Evolutionary conservation across 2,113 vertebrate species (phyloP).

Genomic region (Zapornia atra): DNA sequence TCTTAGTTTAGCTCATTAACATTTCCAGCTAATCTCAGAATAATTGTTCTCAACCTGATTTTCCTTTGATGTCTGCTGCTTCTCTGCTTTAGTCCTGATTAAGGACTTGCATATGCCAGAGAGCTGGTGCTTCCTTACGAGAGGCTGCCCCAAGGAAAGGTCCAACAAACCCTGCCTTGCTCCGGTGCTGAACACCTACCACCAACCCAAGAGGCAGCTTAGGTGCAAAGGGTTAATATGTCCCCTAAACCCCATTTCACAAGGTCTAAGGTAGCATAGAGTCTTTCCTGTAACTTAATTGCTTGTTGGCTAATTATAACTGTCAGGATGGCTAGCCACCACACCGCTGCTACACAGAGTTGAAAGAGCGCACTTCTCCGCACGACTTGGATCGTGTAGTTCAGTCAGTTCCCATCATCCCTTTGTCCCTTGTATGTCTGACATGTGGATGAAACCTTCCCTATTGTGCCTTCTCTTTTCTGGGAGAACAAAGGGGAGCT

Average conservation of each 20-base stretch:
- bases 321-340: neutral
- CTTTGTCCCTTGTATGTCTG: constrained; percentile 74
- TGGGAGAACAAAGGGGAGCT: constrained; percentile 70
- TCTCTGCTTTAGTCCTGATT: neutral
- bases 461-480: constrained; percentile 67
- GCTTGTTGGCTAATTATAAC: neutral
- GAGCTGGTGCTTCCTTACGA: neutral
- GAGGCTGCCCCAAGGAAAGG: neutral
- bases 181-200: rapidly evolving
- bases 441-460: constrained; percentile 72
- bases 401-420: constrained; percentile 50
- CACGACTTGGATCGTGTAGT: neutral
- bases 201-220: neutral
- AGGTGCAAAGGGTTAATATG: neutral
- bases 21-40: constrained; percentile 31
- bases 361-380: neutral
- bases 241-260: neutral
- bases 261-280: neutral
- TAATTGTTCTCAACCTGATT: neutral
- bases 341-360: neutral
- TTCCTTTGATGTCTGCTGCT: neutral
- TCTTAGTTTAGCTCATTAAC: constrained; percentile 27
- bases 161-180: neutral
- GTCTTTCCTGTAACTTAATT: neutral
- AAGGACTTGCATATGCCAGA: neutral